Evolutionary conservation across 2,113 vertebrate genomes (phyloP), one percentile per base, ranked within the genome.

Genomic region (Acanthochromis polyacanthus): DNA sequence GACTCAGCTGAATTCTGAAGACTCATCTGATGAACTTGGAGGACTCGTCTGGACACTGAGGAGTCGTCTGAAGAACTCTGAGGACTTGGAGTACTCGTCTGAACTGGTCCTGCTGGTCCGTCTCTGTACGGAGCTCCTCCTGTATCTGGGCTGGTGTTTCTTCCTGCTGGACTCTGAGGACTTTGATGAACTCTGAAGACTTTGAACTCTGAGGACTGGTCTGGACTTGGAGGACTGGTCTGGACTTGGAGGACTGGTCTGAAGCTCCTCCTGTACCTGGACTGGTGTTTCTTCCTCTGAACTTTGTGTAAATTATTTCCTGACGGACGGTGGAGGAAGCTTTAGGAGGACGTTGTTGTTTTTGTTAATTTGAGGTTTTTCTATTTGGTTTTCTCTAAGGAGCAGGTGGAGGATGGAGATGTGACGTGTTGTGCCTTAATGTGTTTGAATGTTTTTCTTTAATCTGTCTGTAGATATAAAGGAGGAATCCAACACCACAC

Each of bases 371-470:
- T 76, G 80, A 30, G 72, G 78, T 82, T 93, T 91, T 89, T 87
- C 63, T 87, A 79, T 75, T 88, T 93, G 95, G 93, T 96, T 89
- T 95, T 65, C 10, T 71, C 20, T 43, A 32, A 56, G 74, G 43
- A 60, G 75, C 63, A 43, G n/a, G 76, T 68, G 63, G 50, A 57
- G 50, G 58, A 93, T 94, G 90, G 96, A 95, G 95, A 97, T 96
- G 95, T 98, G 96, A 97, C 96, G 94, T 97, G 97, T 97, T 96
- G 96, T 98, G 97, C 96, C 97, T 97, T 98, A 96, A 96, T 95
- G 94, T 94, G 87, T 96, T 98, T 30, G 95, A 96, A 97, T 97
- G 96, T 96, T 93, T 96, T 97, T 91, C 92, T 85, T 93, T 93
- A 96, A 95, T 89, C 75, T 90, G 90, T 95, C 96, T 96, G 95